Conservation (phyloP, 1,140 invertebrate species). For the Pantala flavescens region DNA sequence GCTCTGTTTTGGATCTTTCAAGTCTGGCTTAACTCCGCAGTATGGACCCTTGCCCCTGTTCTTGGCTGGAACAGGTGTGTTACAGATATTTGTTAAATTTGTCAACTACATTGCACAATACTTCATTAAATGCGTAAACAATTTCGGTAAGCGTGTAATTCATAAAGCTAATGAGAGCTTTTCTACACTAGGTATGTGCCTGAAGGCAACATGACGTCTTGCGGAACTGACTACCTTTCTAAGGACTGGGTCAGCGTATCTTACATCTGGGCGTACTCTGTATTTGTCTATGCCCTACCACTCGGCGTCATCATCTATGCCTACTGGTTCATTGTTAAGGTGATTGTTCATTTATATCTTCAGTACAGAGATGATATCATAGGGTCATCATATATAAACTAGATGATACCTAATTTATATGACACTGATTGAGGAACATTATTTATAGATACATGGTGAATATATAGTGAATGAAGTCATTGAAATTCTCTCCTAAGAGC, state of each 20-base stretch:
- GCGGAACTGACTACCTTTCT: slow-evolving; percentile 39
- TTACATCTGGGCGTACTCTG: slow-evolving; percentile 25
- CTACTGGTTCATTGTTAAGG: slow-evolving; percentile 35
- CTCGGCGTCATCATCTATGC: slow-evolving; percentile 32
- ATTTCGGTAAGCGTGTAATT: too few species aligned
- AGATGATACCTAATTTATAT: too few species aligned
- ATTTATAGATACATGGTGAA: too few species aligned
- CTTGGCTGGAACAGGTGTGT: slow-evolving; percentile 50
- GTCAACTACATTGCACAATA: too few species aligned
- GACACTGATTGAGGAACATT: too few species aligned
- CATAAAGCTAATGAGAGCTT: too few species aligned
- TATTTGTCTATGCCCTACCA: slow-evolving; percentile 29
- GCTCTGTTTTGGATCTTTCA: slow-evolving; percentile 54
- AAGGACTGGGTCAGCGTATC: slow-evolving; percentile 24
- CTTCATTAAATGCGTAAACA: too few species aligned
- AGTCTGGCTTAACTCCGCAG: slow-evolving; percentile 55
- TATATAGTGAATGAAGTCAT: too few species aligned
- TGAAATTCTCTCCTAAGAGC: too few species aligned
- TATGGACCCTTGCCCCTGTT: slow-evolving; percentile 58
- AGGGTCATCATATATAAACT: too few species aligned
- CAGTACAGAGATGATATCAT: too few species aligned
- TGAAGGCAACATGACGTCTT: slow-evolving; percentile 40
- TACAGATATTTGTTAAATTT: too few species aligned
- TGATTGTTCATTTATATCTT: slow-evolving; percentile 16
- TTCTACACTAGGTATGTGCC: slow-evolving; percentile 34